These are phyloP conservation scores for Acanthoscelides obtectus DNA, from an alignment of 2,888 invertebrate genomes.

Conservation along the genomic window DNA sequence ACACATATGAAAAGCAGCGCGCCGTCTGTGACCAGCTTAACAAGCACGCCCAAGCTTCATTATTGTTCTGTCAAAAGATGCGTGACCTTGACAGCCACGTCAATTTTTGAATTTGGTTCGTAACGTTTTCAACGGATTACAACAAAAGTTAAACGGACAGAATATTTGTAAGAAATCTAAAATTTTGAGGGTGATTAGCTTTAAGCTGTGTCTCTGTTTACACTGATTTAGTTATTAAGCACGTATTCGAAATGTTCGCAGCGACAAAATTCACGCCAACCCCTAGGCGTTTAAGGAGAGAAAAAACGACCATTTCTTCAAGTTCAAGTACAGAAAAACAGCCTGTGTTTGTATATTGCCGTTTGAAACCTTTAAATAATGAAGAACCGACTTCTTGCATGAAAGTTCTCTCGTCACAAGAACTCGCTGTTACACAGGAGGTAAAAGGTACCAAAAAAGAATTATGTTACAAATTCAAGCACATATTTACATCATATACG, in stretches of 20 bases:
- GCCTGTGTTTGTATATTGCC: conserved; percentile 85
- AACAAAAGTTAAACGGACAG: too few relatives aligned
- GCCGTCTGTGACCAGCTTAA: too few relatives aligned
- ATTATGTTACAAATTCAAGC: conserved; percentile 73
- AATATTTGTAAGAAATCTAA: too few relatives aligned
- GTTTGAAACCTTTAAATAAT: conserved; percentile 73
- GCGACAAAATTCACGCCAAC: conserved; percentile 29
- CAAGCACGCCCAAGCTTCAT: too few relatives aligned
- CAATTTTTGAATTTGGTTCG: too few relatives aligned
- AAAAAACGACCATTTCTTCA: conserved; percentile 37
- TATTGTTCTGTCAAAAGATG: too few relatives aligned
- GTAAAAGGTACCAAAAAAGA: conserved; percentile 56
- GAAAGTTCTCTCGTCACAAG: conserved; percentile 59
- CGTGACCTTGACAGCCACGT: too few relatives aligned
- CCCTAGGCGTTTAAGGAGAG: conserved; percentile 32
- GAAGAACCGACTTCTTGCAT: conserved; percentile 56
- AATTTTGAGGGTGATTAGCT: too few relatives aligned
- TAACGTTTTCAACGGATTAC: too few relatives aligned
- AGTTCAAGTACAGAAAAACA: conserved; percentile 48
- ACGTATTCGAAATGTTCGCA: conserved; percentile 32
- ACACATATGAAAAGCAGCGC: too few relatives aligned
- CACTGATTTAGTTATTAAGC: not conserved
- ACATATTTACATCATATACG: conserved; percentile 77
- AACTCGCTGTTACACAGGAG: conserved; percentile 36
- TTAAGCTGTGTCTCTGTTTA: too few relatives aligned